phyloP scores from a whole-genome alignment of 2,888 invertebrate genomes.

The Aporophyla nigra region DNA sequence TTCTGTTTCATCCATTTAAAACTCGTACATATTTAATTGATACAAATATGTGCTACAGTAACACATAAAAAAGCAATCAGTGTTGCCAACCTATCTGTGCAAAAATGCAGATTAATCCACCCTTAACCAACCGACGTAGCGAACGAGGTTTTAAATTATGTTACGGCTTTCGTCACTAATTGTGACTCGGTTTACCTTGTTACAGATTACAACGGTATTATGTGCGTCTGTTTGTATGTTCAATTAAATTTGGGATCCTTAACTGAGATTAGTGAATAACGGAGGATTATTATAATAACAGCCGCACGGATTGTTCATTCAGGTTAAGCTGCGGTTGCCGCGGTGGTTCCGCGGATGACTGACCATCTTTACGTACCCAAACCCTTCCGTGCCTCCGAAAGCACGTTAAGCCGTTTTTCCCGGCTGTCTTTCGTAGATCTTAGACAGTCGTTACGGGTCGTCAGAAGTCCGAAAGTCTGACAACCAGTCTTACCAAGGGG shows the following conservation, averaged over 20 bases:
- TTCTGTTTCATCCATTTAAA: neutral
- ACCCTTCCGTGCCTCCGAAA: too few relatives aligned
- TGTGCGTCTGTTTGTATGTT: conserved; percentile 12
- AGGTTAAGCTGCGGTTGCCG: too few relatives aligned
- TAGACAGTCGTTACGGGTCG: too few relatives aligned
- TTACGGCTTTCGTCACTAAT: conserved; percentile 56
- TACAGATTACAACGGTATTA: conserved; percentile 35
- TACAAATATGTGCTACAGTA: neutral
- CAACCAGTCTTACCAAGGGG: too few relatives aligned
- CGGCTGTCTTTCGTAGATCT: too few relatives aligned
- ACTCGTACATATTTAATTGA: neutral
- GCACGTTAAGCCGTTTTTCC: too few relatives aligned
- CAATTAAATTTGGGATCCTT: neutral
- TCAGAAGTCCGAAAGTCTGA: too few relatives aligned
- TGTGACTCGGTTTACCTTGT: conserved; percentile 47
- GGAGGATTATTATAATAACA: neutral
- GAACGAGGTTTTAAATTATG: conserved; percentile 57
- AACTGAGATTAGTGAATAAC: neutral
- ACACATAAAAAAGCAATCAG: conserved; percentile 40
- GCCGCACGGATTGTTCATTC: too few relatives aligned
- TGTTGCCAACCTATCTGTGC: conserved; percentile 17
- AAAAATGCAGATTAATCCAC: conserved; percentile 49
- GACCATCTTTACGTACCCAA: too few relatives aligned
- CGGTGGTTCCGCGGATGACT: too few relatives aligned
- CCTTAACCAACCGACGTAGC: conserved; percentile 41